phyloP scores from a whole-genome alignment of 2,797 vertebrate genomes.

The Mastacembelus armatus region DNA sequence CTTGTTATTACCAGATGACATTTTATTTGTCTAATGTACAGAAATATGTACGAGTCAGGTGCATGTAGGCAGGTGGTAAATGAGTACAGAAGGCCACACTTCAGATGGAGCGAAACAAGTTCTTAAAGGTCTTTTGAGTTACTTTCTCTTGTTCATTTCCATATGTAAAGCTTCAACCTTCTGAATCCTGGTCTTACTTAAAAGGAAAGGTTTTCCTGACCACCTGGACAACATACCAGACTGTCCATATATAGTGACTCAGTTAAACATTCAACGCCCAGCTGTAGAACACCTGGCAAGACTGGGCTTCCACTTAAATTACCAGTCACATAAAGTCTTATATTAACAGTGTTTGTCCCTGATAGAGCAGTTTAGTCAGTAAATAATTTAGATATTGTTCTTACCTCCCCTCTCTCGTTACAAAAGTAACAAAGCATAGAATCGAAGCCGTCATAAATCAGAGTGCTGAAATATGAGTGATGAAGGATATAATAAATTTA shows the following conservation, averaged over 20 bases:
- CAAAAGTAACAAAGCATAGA: slow-evolving; percentile 11
- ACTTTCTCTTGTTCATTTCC: slow-evolving; percentile 13
- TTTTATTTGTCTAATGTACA: neutral
- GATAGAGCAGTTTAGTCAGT: slow-evolving; percentile 30
- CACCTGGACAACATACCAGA: slow-evolving; percentile 71
- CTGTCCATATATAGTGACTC: slow-evolving; percentile 39
- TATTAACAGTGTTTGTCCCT: slow-evolving; percentile 21
- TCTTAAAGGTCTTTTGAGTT: slow-evolving; percentile 9
- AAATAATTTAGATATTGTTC: neutral
- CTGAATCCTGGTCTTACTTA: slow-evolving; percentile 45
- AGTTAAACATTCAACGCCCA: slow-evolving; percentile 43
- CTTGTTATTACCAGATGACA: no score
- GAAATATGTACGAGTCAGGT: slow-evolving; percentile 5
- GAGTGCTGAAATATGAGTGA: slow-evolving; percentile 14
- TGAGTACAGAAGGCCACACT: neutral
- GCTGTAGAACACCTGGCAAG: slow-evolving; percentile 67
- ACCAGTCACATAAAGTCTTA: slow-evolving; percentile 31
- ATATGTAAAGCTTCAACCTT: slow-evolving; percentile 36
- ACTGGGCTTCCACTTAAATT: slow-evolving; percentile 48
- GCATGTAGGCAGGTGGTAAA: slow-evolving; percentile 14
- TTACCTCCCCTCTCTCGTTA: slow-evolving; percentile 27
- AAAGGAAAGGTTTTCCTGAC: slow-evolving; percentile 31
- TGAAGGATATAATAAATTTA: slow-evolving; percentile 9
- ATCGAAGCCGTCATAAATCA: slow-evolving; percentile 30
- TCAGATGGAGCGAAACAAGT: neutral